Conservation (phyloP, 2,888 invertebrate species). For the Xylophagus ater region DNA sequence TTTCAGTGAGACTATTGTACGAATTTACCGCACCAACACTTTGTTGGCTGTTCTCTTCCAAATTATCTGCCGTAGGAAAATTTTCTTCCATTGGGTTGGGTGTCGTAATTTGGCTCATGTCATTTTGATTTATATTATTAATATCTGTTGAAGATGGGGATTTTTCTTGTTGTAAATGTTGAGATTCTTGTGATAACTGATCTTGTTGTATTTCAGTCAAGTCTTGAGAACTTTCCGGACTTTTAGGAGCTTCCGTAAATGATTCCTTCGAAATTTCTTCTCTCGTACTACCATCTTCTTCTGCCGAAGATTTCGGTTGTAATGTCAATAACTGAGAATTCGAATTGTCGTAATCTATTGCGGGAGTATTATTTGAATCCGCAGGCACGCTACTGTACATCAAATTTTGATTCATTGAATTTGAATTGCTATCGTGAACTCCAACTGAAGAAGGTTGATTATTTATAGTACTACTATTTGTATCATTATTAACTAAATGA, state of each 20-base stretch:
- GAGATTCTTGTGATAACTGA: slow-evolving; percentile 2
- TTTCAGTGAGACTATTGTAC: no score
- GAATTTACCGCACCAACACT: no score
- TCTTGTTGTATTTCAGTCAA: slow-evolving; percentile 10
- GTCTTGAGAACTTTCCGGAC: slow-evolving; percentile 13
- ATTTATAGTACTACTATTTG: slow-evolving; percentile 37
- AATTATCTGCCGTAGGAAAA: slow-evolving; percentile 11
- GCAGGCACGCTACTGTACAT: slow-evolving; percentile 6
- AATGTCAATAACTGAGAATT: slow-evolving; percentile 24
- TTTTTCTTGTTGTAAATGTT: not conserved
- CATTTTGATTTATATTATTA: slow-evolving; percentile 11
- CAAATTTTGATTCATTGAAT: slow-evolving; percentile 27
- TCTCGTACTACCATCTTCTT: slow-evolving; percentile 8
- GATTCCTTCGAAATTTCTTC: slow-evolving; percentile 11
- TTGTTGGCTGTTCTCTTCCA: slow-evolving; percentile 20
- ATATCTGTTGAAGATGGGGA: slow-evolving; percentile 11
- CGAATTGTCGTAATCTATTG: slow-evolving; percentile 15
- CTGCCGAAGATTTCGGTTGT: slow-evolving; percentile 12
- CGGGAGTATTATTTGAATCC: slow-evolving; percentile 3
- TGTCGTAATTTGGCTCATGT: not conserved
- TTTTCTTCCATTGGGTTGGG: slow-evolving; percentile 5
- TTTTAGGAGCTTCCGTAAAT: slow-evolving; percentile 7
- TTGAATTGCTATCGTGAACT: slow-evolving; percentile 36
- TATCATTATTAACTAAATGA: slow-evolving; percentile 28
- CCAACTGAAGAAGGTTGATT: slow-evolving; percentile 35